phyloP scores from a whole-genome alignment of 2,797 vertebrate genomes.

The Alca torda region DNA sequence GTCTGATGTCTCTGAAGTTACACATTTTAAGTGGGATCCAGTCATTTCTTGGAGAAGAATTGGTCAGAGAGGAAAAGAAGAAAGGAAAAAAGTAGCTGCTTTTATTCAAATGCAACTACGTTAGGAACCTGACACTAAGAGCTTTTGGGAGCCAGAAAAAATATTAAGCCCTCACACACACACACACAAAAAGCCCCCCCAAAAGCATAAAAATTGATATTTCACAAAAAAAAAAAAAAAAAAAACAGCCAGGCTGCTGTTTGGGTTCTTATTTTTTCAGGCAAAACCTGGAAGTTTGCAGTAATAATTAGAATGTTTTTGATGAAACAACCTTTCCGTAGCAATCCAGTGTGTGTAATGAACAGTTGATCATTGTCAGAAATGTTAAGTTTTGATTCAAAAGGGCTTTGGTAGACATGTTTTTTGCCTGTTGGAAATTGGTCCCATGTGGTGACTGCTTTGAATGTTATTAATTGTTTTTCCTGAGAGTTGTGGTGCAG shows the following conservation, averaged over 20 bases:
- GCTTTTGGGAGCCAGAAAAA: background rate
- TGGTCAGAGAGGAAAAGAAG: background rate
- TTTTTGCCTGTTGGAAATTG: background rate
- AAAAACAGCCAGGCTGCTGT: background rate
- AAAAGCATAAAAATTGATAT: background rate
- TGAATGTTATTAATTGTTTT: background rate
- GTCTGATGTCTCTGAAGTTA: background rate
- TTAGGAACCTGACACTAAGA: background rate
- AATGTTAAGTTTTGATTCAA: background rate
- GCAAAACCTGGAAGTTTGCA: background rate
- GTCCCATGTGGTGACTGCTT: background rate
- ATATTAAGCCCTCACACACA: background rate
- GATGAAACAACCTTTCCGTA: background rate
- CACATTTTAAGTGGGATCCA: background rate
- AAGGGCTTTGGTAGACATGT: background rate
- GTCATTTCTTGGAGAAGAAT: background rate
- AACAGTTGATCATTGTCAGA: background rate
- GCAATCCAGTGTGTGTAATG: fast-evolving
- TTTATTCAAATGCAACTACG: background rate
- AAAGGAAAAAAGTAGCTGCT: background rate
- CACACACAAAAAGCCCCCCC: background rate
- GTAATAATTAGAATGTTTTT: background rate
- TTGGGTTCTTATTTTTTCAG: background rate
- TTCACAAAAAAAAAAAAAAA: background rate
- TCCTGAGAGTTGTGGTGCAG: background rate